Percentiles rank a stretch among this genome's conserved stretches.
Conservation (phyloP, 1,140 invertebrate genomes). For the Pemphigus obesinymphae region DNA sequence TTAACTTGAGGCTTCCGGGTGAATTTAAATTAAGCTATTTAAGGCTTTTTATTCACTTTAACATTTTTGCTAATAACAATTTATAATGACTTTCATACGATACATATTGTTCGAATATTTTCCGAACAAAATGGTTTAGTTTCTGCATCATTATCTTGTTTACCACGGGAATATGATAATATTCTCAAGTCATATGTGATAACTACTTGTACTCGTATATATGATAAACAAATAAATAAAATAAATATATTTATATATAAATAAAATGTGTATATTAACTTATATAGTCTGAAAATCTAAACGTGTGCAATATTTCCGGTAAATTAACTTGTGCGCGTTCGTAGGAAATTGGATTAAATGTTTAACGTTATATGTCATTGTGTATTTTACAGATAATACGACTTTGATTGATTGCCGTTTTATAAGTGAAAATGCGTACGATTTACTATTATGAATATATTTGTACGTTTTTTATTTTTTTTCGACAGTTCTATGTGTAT, state of each 20-base stretch:
- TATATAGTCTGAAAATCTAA: background rate
- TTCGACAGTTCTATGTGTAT: no score
- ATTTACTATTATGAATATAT: background rate
- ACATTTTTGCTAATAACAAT: no score
- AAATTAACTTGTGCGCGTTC: background rate
- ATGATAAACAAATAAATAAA: no score
- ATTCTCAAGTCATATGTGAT: no score
- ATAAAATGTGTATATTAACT: no score
- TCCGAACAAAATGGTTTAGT: background rate
- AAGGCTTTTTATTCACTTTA: no score
- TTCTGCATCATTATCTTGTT: background rate
- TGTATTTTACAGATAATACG: slow-evolving; percentile 8
- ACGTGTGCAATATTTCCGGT: slow-evolving; percentile 28
- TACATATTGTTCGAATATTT: background rate
- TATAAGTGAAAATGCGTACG: background rate
- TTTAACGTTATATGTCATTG: slow-evolving; percentile 11
- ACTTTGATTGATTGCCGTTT: slow-evolving; percentile 27
- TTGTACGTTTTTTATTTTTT: background rate
- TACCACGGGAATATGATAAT: no score
- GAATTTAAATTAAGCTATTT: no score
- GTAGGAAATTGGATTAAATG: slow-evolving; percentile 19
- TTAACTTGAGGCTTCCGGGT: no score
- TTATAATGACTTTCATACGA: no score
- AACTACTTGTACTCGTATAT: no score
- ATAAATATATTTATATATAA: no score